Evolutionary conservation across 2,113 vertebrate genomes (phyloP), one percentile per base, ranked within the genome.

Genomic region (Thunnus maccoyii): DNA sequence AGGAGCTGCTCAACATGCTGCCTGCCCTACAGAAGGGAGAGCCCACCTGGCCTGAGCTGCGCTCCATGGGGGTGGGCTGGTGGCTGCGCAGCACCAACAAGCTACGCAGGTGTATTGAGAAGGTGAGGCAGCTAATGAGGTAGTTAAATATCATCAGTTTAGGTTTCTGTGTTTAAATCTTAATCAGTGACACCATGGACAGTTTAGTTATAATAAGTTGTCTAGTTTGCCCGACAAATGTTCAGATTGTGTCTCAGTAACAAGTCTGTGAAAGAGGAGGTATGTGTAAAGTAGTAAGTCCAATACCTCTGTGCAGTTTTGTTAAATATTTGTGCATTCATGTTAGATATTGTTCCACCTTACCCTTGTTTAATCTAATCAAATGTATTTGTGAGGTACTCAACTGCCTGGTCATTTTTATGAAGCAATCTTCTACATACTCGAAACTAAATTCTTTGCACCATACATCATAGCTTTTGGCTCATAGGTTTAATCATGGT

Each of bases 51-150:
- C 93, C 97, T 5, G 98, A 99, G 84, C 95, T 99, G 41, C 96
- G 96, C 89, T 97, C 98, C 22, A 98, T 99, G 98, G 98, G 98
- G 17, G 72, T 99, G 30, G 98, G 97, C 47, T 99, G 98, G 98
- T 99, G 98, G 98, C 95, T 99, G 68, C 95, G 97, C 70, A 99
- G 96, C 93, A 96, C 92, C 47, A 95, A 96, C 83, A 96, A 95
- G 61, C 94, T 99, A 14, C 96, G 98, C 65, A 96, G 91, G 84
- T 98, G 97, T 87, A 96, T 99, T 64, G 98, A 99, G 86, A 99
- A 98, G 96, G 98, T 98, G 92, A 85, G 91, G 51, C 3, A 0
- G 5, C 22, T 20, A 30, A 36, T 75, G 32, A 44, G 18, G 17
- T 18, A 25, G 11, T 22, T 14, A 7, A 7, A 65, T 17, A 11